Evolutionary conservation across 2,797 vertebrate species (phyloP).

Genomic region (Sphenopsis melanotis): DNA sequence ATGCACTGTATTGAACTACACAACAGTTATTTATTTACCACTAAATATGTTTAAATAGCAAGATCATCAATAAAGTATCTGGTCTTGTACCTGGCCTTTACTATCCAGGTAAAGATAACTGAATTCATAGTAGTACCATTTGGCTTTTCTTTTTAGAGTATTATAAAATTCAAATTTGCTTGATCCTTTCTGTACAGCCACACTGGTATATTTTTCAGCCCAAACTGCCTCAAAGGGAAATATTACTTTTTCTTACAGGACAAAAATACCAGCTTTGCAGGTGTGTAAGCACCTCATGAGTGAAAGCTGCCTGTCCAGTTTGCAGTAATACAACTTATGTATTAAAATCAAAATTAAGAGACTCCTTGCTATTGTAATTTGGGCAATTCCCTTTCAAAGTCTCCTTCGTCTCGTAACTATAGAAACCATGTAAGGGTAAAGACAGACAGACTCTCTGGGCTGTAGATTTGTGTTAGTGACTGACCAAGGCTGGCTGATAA

Average conservation of each 20-base stretch:
- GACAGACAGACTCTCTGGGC: neutral
- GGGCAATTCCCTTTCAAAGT: neutral
- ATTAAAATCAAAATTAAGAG: conserved; percentile 18
- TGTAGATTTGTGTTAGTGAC: neutral
- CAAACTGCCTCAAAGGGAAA: neutral
- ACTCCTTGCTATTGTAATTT: neutral
- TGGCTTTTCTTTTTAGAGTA: neutral
- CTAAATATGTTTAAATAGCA: neutral
- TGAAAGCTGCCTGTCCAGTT: neutral
- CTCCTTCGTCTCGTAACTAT: neutral
- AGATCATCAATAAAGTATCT: neutral
- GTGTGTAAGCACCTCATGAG: neutral
- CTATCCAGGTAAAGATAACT: neutral
- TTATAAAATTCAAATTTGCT: neutral
- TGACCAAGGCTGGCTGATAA: neutral
- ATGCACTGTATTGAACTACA: neutral
- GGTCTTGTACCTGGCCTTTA: neutral
- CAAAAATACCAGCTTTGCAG: neutral
- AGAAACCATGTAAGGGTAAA: neutral
- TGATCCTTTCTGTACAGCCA: neutral
- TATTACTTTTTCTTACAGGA: neutral
- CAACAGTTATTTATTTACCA: neutral
- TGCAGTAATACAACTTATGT: neutral
- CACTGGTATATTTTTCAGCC: neutral
- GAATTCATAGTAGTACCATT: neutral